phyloP scores from a whole-genome alignment of 2,888 invertebrate genomes.

The Sialis fuliginosa region DNA sequence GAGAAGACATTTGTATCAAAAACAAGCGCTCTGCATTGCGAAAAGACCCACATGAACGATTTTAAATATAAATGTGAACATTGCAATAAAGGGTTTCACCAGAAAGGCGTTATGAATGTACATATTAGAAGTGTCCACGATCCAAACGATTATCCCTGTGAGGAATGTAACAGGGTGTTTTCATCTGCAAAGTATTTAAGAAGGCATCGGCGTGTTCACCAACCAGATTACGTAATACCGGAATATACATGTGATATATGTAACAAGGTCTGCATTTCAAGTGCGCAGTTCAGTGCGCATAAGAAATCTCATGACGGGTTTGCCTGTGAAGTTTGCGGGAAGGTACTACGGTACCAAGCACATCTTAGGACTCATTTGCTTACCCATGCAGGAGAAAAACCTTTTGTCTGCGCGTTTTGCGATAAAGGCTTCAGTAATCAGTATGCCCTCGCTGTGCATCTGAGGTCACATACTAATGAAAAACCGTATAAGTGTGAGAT shows the following conservation, averaged over 20 bases:
- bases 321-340: slow-evolving; percentile 7
- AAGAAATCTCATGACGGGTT: slow-evolving; percentile 26
- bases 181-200: neutral
- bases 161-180: slow-evolving; percentile 1
- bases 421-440: slow-evolving; percentile 31
- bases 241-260: slow-evolving; percentile 9
- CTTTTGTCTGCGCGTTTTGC: slow-evolving; percentile 5
- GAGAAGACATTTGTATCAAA: neutral
- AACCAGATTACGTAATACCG: slow-evolving; percentile 10
- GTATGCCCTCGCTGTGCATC: slow-evolving; percentile 33
- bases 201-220: slow-evolving; percentile 13
- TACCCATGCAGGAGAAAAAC: slow-evolving; percentile 6
- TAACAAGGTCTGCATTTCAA: slow-evolving; percentile 10
- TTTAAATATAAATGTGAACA: neutral
- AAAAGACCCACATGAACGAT: neutral
- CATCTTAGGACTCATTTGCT: slow-evolving; percentile 4
- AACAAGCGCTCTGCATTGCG: neutral
- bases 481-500: slow-evolving; percentile 3
- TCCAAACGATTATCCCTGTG: neutral
- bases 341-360: slow-evolving; percentile 3
- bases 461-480: slow-evolving; percentile 22
- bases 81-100: slow-evolving; percentile 13
- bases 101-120: slow-evolving; percentile 8
- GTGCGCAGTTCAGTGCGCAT: slow-evolving; percentile 11
- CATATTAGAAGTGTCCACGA: slow-evolving; percentile 3